Percentiles rank a stretch among this genome's conserved stretches.
These are phyloP conservation scores for Drosophila atroscutellata DNA, from an alignment of 2,888 invertebrate genomes.

Conservation along the genomic window DNA sequence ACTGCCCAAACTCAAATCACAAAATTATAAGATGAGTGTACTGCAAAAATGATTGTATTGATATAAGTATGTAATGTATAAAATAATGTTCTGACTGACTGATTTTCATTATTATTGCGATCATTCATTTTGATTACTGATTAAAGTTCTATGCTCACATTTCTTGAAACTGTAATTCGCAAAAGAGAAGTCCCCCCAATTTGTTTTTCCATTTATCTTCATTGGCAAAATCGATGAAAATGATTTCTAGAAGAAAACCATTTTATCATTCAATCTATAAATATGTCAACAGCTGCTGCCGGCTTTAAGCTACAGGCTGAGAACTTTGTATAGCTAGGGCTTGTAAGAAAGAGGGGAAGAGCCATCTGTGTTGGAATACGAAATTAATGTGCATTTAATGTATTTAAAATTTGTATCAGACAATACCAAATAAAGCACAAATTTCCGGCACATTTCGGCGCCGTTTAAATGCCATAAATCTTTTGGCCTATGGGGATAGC, in stretches of 20 bases:
- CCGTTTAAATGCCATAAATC: conserved; percentile 64
- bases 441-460: conserved; percentile 70
- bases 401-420: conserved; percentile 62
- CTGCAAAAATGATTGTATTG: background rate
- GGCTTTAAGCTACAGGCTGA: conserved; percentile 34
- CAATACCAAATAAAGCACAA: conserved; percentile 59
- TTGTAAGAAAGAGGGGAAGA: background rate
- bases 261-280: conserved; percentile 37
- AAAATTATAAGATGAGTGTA: background rate
- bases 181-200: background rate
- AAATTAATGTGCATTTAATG: conserved; percentile 74
- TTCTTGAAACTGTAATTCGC: background rate
- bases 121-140: background rate
- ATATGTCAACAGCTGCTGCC: conserved; percentile 36
- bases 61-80: too few species aligned
- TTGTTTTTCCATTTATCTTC: background rate
- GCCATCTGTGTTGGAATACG: conserved; percentile 38
- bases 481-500: conserved; percentile 17
- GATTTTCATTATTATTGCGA: background rate
- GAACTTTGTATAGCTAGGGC: background rate
- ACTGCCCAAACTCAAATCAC: background rate
- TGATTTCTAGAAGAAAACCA: conserved; percentile 12
- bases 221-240: background rate
- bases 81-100: background rate
- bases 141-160: background rate